Evolutionary conservation across 2,888 invertebrate genomes (phyloP), one percentile per base, ranked within the genome.

Genomic region (Tenthredo amoena): DNA sequence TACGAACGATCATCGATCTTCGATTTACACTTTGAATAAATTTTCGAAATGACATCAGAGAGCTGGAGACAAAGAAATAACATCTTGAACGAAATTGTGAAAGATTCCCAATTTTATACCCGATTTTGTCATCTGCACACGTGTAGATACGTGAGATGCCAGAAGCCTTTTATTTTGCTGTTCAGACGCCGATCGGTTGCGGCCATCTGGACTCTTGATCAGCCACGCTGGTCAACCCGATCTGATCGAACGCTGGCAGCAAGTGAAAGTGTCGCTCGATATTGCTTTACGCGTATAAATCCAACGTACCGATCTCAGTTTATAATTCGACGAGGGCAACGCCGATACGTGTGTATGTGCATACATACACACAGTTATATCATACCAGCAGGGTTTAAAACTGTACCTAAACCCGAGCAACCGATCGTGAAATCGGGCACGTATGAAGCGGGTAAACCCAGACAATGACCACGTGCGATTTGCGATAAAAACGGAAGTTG

Each of bases 221-320:
- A 37, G 40, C n/a, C 81, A 58, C 50, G 47, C 65, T 31, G 68
- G 83, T 83, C 83, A 65, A 83, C 65, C 15, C 47, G 83, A 83
- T 83, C 83, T 50, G 71, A 79, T 85, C 58, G 82, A 34, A 79
- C 74, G 79, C 55, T 82, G 85, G 81, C 84, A 76, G 83, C 74
- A 87, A 89, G 89, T 89, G 89, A 89, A 89, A 89, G 89, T 89
- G 88, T 89, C 89, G 87, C 88, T 86, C 86, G 88, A 86, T 87
- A 86, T 58, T 40, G 85, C 86, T 86, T 84, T 86, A 84, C 58
- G 84, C 72, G 76, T 86, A 85, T 74, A 77, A 85, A 72, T 87
- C 86, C 72, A 85, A 71, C 79, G 85, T 82, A 50, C 82, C 68
- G 86, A 79, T 85, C 77, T 86, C 85, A 84, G 84, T 68, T 86